These are phyloP conservation scores for Diplazon laetatorius DNA, from an alignment of 2,888 invertebrate species.

Conservation along the genomic window DNA sequence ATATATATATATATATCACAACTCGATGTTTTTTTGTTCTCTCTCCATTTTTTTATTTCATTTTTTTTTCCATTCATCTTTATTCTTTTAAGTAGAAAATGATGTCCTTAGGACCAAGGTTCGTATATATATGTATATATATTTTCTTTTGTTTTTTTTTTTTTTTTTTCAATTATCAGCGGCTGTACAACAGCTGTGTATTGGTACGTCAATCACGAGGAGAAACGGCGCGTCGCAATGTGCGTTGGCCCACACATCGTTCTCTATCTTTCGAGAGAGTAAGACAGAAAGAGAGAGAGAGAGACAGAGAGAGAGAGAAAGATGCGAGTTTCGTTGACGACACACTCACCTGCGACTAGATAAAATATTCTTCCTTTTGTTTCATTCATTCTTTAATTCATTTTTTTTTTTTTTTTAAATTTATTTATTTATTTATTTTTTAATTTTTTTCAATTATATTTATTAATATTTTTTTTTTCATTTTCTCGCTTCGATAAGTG, in stretches of 20 bases:
- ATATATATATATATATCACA: too few relatives aligned
- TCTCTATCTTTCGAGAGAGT: too few relatives aligned
- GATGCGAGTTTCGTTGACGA: conserved; percentile 46
- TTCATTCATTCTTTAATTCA: too few relatives aligned
- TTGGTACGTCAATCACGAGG: conserved; percentile 20
- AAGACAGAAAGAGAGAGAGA: conserved; percentile 14
- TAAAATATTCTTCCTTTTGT: conserved; percentile 37
- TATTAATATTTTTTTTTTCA: too few relatives aligned
- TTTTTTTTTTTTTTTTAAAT: too few relatives aligned
- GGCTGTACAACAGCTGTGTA: conserved; percentile 61
- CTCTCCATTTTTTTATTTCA: background rate
- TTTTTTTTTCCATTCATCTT: background rate
- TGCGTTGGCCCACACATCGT: conserved; percentile 17
- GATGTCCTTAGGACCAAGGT: conserved; percentile 67
- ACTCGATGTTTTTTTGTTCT: conserved; percentile 26
- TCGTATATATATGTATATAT: background rate
- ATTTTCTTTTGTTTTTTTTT: too few relatives aligned
- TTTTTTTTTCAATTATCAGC: too few relatives aligned
- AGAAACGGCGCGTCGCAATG: background rate
- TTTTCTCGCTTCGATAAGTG: too few relatives aligned
- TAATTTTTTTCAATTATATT: too few relatives aligned
- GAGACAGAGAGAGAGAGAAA: too few relatives aligned
- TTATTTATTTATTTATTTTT: too few relatives aligned
- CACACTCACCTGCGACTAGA: conserved; percentile 62
- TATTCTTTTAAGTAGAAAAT: conserved; percentile 70